These are phyloP conservation scores for Alca torda DNA, from an alignment of 2,797 vertebrate genomes.

Conservation along the genomic window DNA sequence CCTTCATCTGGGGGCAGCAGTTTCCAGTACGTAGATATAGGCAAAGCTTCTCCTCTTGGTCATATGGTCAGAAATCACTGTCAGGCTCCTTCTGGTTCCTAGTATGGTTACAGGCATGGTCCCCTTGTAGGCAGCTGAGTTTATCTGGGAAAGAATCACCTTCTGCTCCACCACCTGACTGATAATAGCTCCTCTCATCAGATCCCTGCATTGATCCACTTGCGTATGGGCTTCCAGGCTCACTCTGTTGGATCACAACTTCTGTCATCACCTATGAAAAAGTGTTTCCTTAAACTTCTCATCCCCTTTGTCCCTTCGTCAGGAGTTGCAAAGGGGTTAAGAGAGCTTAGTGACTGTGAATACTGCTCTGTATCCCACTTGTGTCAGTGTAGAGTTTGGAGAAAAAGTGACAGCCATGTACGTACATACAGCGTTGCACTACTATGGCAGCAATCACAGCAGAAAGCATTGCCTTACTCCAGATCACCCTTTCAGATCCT, in stretches of 20 bases:
- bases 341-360: neutral
- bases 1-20: neutral
- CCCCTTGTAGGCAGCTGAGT: neutral
- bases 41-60: neutral
- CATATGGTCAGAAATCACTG: neutral
- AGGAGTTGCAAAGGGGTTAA: neutral
- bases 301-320: neutral
- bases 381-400: neutral
- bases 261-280: neutral
- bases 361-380: neutral
- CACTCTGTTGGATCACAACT: neutral
- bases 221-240: neutral
- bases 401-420: neutral
- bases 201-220: neutral
- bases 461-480: neutral
- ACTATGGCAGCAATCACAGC: neutral
- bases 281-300: neutral
- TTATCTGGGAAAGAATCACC: neutral
- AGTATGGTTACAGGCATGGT: neutral
- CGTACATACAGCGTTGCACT: fast-evolving
- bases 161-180: neutral
- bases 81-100: neutral
- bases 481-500: neutral
- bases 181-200: neutral
- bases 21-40: neutral